Evolutionary conservation across 1,140 invertebrate genomes (phyloP).

Genomic region (Lineus longissimus): DNA sequence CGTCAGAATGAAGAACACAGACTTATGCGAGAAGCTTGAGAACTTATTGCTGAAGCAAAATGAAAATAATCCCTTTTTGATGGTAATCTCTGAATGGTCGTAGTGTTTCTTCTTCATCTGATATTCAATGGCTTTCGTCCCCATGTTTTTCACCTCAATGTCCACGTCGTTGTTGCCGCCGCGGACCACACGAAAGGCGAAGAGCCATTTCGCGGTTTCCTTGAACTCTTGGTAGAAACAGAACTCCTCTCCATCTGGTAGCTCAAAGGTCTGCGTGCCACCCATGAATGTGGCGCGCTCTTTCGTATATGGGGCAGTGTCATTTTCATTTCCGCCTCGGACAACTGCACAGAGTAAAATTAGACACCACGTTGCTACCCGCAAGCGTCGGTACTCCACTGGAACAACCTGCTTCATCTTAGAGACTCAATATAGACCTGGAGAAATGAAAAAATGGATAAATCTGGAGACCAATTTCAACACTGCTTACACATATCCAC

Average conservation of each 20-base stretch:
- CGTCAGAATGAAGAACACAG: slow-evolving; percentile 4
- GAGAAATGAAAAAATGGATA: too few relatives aligned
- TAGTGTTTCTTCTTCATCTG: too few relatives aligned
- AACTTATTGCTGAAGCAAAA: slow-evolving; percentile 15
- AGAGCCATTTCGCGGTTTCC: not conserved
- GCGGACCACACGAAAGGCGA: slow-evolving; percentile 7
- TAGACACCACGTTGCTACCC: too few relatives aligned
- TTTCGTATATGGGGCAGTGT: too few relatives aligned
- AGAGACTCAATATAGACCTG: too few relatives aligned
- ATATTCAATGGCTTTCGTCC: not conserved
- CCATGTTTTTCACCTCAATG: not conserved
- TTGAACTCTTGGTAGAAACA: slow-evolving; percentile 14
- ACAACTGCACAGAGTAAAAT: too few relatives aligned
- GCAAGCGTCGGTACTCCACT: too few relatives aligned
- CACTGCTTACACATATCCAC: too few relatives aligned
- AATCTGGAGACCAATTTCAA: too few relatives aligned
- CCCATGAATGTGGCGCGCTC: too few relatives aligned
- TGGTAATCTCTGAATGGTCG: not conserved
- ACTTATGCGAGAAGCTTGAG: slow-evolving; percentile 12
- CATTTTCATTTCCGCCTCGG: too few relatives aligned
- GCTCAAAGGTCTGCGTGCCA: slow-evolving; percentile 7
- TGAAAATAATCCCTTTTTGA: slow-evolving; percentile 7
- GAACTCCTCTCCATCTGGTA: slow-evolving; percentile 11
- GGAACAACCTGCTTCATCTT: too few relatives aligned
- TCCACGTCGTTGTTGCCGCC: slow-evolving; percentile 16